Evolutionary conservation across 2,113 vertebrate genomes (phyloP).

Genomic region (Sapayoa aenigma): DNA sequence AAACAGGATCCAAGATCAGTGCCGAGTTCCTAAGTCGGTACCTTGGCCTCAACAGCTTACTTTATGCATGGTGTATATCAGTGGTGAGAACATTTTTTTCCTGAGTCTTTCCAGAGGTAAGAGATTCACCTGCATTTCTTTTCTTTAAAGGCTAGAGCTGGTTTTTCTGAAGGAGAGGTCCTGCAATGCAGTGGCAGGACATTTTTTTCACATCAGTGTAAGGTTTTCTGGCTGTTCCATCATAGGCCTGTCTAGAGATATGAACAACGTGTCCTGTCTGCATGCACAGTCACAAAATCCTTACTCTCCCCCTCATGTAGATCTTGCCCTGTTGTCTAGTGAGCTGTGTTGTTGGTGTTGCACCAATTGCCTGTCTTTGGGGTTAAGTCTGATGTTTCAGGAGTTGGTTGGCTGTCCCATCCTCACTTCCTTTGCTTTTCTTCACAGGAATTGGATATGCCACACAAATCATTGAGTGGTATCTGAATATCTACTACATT

Average conservation of each 20-base stretch:
- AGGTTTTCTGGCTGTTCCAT: background rate
- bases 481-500: constrained; percentile 90
- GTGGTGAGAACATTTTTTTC: background rate
- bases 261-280: background rate
- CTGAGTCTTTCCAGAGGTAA: background rate
- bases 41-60: background rate
- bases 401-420: background rate
- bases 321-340: background rate
- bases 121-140: background rate
- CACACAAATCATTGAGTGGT: constrained; percentile 83
- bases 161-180: background rate
- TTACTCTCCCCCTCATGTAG: background rate
- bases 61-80: background rate
- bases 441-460: constrained; percentile 86
- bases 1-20: background rate
- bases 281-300: background rate
- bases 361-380: background rate
- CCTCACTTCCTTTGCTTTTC: background rate
- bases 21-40: background rate
- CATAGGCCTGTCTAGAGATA: background rate
- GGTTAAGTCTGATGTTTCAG: background rate
- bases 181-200: background rate
- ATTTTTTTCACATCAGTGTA: rapidly evolving
- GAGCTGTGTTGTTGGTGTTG: background rate
- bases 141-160: background rate